Evolutionary conservation across 2,113 vertebrate genomes (phyloP).

Genomic region (Typhlomys cinereus): DNA sequence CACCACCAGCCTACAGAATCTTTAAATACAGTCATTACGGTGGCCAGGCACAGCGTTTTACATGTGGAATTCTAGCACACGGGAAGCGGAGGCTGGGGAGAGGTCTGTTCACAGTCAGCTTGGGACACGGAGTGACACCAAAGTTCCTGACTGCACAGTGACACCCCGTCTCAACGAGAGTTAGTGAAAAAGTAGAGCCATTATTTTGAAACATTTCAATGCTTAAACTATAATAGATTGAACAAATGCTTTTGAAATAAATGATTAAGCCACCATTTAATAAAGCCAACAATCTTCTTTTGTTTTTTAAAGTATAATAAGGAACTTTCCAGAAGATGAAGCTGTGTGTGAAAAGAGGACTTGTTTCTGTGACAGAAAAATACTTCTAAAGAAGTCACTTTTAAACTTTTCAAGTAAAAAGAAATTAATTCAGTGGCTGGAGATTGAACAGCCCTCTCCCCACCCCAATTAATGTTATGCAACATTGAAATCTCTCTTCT

Average conservation of each 20-base stretch:
- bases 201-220: neutral
- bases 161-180: neutral
- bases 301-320: neutral
- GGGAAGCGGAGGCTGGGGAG: neutral
- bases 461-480: neutral
- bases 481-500: neutral
- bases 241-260: neutral
- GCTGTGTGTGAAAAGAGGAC: neutral
- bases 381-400: neutral
- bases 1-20: no score
- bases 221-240: neutral
- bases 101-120: neutral
- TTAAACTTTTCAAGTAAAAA: constrained; percentile 30
- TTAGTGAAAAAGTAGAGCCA: neutral
- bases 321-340: neutral
- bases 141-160: neutral
- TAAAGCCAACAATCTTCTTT: neutral
- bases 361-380: neutral
- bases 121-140: neutral
- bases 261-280: constrained; percentile 16
- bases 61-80: neutral
- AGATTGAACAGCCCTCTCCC: neutral
- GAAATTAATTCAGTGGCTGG: neutral
- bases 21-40: neutral
- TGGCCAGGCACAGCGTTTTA: neutral